phyloP scores from a whole-genome alignment of 2,113 vertebrate genomes.

The Xerus inauris region DNA sequence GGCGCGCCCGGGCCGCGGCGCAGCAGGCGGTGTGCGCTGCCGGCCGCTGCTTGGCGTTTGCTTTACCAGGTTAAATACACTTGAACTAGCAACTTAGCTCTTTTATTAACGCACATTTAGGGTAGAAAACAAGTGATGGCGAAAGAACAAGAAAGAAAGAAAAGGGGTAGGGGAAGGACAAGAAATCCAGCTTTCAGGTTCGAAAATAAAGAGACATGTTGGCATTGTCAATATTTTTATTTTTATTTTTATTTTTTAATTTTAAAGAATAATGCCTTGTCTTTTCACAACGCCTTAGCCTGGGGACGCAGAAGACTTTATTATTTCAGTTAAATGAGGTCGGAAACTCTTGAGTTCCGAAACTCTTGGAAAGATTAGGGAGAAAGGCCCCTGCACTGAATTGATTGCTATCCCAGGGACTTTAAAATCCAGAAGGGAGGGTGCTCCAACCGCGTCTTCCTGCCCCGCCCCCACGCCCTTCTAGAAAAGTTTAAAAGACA shows the following conservation, averaged over 20 bases:
- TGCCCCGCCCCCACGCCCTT: background rate
- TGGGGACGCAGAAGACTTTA: constrained; percentile 18
- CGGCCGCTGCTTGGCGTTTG: constrained; percentile 16
- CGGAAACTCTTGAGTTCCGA: background rate
- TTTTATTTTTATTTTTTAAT: background rate
- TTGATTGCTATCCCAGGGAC: background rate
- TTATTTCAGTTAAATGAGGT: constrained; percentile 26
- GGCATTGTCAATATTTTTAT: background rate
- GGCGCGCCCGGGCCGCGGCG: background rate
- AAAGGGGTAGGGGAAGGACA: background rate
- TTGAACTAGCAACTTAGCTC: constrained; percentile 54
- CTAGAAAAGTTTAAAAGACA: background rate
- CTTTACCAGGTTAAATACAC: constrained; percentile 54
- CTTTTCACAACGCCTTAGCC: constrained; percentile 26
- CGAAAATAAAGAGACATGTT: constrained; percentile 4
- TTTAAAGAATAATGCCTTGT: background rate
- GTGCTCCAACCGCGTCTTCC: rapidly evolving
- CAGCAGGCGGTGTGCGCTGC: background rate
- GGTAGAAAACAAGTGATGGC: background rate
- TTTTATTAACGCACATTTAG: constrained; percentile 21
- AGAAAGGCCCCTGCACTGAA: background rate
- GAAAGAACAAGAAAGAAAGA: background rate
- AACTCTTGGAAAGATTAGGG: constrained; percentile 14
- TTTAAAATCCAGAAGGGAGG: background rate
- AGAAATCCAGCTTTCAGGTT: constrained; percentile 10